Evolutionary conservation across 2,113 vertebrate species (phyloP).

Genomic region (Gila orcuttii): DNA sequence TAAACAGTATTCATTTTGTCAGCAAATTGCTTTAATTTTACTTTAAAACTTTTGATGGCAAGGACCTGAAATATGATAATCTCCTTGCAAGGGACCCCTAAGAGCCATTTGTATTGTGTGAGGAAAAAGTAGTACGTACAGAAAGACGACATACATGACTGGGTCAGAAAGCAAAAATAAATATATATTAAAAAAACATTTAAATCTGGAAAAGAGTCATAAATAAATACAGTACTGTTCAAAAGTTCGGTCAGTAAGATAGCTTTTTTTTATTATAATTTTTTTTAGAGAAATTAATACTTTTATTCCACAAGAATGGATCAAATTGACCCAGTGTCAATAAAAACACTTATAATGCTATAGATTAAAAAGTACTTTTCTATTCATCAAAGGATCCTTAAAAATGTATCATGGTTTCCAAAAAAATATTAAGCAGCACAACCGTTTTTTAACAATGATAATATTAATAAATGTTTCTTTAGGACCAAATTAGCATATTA

Average conservation of each 20-base stretch:
- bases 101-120: not conserved
- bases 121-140: not conserved
- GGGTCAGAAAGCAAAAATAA: not conserved
- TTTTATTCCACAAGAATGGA: not conserved
- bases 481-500: not conserved
- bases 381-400: not conserved
- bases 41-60: not conserved
- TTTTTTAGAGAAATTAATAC: not conserved
- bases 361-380: not conserved
- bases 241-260: not conserved
- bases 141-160: not conserved
- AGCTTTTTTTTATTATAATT: not conserved
- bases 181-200: not conserved
- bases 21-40: no score
- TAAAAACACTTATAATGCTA: not conserved
- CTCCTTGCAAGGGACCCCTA: not conserved
- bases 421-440: not conserved
- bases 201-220: not conserved
- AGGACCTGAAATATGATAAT: not conserved
- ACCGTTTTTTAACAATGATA: no score
- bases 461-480: not conserved
- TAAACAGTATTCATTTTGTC: not conserved
- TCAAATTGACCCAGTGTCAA: not conserved
- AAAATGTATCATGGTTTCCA: not conserved
- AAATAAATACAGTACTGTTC: not conserved